phyloP scores from a whole-genome alignment of 2,888 invertebrate genomes.

The Nycteola revayana region DNA sequence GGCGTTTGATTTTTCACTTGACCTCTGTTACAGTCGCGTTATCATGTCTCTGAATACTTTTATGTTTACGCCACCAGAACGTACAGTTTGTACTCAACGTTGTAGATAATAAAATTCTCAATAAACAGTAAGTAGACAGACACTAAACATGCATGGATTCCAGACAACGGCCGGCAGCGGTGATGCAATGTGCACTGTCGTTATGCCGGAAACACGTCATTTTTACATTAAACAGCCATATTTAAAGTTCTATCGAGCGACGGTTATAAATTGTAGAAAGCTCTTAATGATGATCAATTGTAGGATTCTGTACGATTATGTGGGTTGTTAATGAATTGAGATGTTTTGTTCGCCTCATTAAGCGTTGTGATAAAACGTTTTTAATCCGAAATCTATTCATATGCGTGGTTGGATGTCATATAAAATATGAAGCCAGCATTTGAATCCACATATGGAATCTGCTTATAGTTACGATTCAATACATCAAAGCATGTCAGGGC shows the following conservation, averaged over 20 bases:
- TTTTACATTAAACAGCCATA: conserved; percentile 23
- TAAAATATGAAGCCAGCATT: conserved; percentile 44
- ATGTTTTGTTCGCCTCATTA: conserved; percentile 30
- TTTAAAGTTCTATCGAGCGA: conserved; percentile 15
- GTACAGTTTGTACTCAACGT: conserved; percentile 37
- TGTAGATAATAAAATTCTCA: conserved; percentile 55
- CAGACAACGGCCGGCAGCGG: conserved; percentile 39
- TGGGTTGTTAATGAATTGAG: conserved; percentile 32
- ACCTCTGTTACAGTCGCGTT: conserved; percentile 46
- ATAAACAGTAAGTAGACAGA: conserved; percentile 43
- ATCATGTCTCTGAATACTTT: conserved; percentile 45
- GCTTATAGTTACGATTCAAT: conserved; percentile 55
- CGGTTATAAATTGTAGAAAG: conserved; percentile 38
- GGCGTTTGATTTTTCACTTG: conserved; percentile 55
- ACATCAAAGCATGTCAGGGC: conserved; percentile 73
- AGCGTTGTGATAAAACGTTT: conserved; percentile 26
- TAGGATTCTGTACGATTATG: conserved; percentile 23
- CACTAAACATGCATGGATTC: conserved; percentile 43
- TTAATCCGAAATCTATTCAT: conserved; percentile 38
- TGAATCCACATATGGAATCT: conserved; percentile 59
- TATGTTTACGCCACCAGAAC: conserved; percentile 46
- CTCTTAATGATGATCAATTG: conserved; percentile 31
- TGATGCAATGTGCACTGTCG: conserved; percentile 45
- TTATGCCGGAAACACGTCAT: conserved; percentile 28
- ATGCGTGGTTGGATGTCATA: conserved; percentile 32